Base-by-base conservation (phyloP, 2,888 invertebrate species). In the Odontothrips loti region DNA sequence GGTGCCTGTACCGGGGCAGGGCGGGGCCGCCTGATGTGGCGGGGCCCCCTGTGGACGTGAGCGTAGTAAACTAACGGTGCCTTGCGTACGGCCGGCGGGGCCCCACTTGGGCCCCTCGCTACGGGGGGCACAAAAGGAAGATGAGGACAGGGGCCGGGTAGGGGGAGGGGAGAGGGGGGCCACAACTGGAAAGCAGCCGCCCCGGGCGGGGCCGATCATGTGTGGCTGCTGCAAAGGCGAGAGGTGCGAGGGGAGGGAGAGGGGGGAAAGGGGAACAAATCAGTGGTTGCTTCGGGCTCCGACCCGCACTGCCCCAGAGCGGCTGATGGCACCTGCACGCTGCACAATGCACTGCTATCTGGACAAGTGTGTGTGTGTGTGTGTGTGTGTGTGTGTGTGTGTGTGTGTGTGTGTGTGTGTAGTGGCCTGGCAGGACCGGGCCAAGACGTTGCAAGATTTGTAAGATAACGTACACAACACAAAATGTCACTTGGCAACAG, bases 41-140 rank as follows among this genome's bases (percentile, higher is more conserved):
- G 23, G 27, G 68, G 11, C 27, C 68, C 23, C 23, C 68, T 27
- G 23, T 27, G 11, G 27, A 23, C 27, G 68, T 75, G 68, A 27
- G 68, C 27, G 27, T 23, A 23, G 68, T 75, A 75, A 75, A 75
- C 23, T 75, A 75, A 75, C 68, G 68, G 68, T 23, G 27, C 68
- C 68, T 27, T 75, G 68, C 68, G 68, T 75, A 75, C 68, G 68
- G 23, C 68, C 27, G 68, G 23, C 68, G 23, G 23, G 68, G 68
- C n/a, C 23, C 68, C 23, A 23, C 68, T 23, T 58, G 58, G n/a
- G 58, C 58, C 58, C 58, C 34, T 43, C 34, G 34, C 34, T 43
- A 43, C 34, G 34, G 34, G 34, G 34, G 34, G 34, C 34, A 43
- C 34, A 43, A 43, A 43, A 43, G 34, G 34, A 43, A 43, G 34